Conservation (phyloP, 2,113 vertebrate genomes). For the Megaleporinus macrocephalus region DNA sequence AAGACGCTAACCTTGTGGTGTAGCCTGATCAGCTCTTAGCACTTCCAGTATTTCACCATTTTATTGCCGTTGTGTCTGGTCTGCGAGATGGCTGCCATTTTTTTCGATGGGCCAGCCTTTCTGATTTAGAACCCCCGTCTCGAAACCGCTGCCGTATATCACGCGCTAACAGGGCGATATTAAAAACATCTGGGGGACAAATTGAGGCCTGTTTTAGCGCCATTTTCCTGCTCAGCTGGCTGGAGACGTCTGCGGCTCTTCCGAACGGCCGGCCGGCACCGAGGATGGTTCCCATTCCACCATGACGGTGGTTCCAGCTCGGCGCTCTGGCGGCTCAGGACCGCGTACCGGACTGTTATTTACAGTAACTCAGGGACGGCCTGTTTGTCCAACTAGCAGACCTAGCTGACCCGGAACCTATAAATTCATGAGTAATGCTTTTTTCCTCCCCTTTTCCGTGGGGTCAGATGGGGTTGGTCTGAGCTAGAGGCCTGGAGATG, state of each 20-base stretch:
- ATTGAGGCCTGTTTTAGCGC: neutral
- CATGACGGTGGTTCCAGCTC: slow-evolving; percentile 57
- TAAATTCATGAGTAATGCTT: slow-evolving; percentile 72
- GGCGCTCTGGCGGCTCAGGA: slow-evolving; percentile 38
- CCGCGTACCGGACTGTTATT: slow-evolving; percentile 64
- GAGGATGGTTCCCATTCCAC: slow-evolving; percentile 51
- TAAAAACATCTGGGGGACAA: slow-evolving; percentile 56
- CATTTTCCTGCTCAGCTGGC: slow-evolving; percentile 33
- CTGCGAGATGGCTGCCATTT: neutral
- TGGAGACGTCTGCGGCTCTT: slow-evolving; percentile 60
- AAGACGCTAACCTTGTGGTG: neutral
- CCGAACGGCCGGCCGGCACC: slow-evolving; percentile 37
- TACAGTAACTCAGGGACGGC: slow-evolving; percentile 68
- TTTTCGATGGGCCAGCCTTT: slow-evolving; percentile 29
- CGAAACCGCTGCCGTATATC: slow-evolving; percentile 42
- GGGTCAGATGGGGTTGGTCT: slow-evolving; percentile 51
- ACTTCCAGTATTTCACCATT: neutral
- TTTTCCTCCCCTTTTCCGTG: slow-evolving; percentile 38
- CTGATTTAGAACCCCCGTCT: slow-evolving; percentile 29
- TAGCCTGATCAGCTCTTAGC: neutral
- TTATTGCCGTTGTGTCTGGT: slow-evolving; percentile 1
- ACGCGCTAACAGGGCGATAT: slow-evolving; percentile 47
- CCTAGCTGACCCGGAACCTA: slow-evolving; percentile 68
- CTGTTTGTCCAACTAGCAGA: slow-evolving; percentile 74
- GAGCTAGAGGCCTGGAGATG: slow-evolving; percentile 19